Base-by-base conservation (phyloP, 2,797 vertebrate genomes). In the Melanitta fusca region DNA sequence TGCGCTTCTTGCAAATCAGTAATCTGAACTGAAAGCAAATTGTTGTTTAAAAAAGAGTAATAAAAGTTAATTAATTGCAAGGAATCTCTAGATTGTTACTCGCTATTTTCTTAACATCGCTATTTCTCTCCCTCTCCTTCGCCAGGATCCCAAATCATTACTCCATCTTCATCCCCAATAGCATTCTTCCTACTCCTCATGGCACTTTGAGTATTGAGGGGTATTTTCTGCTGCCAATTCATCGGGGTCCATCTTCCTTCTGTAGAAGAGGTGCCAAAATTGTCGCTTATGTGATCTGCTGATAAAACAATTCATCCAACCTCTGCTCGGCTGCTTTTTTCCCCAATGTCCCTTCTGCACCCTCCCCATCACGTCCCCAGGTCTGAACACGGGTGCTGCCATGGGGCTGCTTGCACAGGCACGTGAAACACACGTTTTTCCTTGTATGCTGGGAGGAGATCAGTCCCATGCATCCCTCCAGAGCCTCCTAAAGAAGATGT, bases 401-500 rank as follows among this genome's bases (percentile, higher is more conserved):
- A 2, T 7, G 2, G 16, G 3, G 60, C 54, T 2, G 1, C 21
- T 64, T 53, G 19, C 53, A 22, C n/a, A 36, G 36, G 45, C 22
- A 1, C 3, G 13, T 28, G n/a, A 80, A 88, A 24, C 4, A 0
- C 24, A 6, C 2, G 0, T 4, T 70, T 32, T 73, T 45, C 2
- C 0, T 16, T 61, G 8, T 69, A 4, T 20, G 8, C 17, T 2
- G 22, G 61, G n/a, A 56, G 14, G 16, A 36, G 17, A 51, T 80
- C 41, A 32, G 32, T 73, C 57, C 1, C 2, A 2, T 66, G n/a
- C 34, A 39, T 78, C 69, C 43, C 43, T 80, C n/a, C 13, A 38
- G 22, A 85, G 51, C 61, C 57, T 80, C 57, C 69, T 54, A 43
- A 68, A 69, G 73, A 27, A 65, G 53, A 24, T 3, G 7, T 64